Evolutionary conservation across 2,797 vertebrate genomes (phyloP).

Genomic region (Parauchenoglanis punctatus): DNA sequence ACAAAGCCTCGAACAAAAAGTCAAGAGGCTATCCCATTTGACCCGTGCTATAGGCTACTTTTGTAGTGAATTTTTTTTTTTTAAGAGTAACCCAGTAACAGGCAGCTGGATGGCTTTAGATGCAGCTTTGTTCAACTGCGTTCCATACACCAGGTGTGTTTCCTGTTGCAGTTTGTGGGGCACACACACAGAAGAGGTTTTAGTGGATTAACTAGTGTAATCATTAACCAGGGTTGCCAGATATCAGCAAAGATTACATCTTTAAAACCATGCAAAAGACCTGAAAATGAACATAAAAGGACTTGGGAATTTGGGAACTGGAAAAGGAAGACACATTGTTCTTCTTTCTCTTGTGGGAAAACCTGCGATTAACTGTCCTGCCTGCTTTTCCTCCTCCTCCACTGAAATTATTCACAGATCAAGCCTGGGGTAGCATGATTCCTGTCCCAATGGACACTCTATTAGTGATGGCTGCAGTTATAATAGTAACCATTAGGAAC

Average conservation of each 20-base stretch:
- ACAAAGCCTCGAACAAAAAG: background rate
- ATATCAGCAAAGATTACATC: background rate
- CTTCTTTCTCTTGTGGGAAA: background rate
- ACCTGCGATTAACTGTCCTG: background rate
- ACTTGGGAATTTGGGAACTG: background rate
- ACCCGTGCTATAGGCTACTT: background rate
- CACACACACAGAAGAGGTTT: no score
- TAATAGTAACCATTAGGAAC: background rate
- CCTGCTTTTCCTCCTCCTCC: background rate
- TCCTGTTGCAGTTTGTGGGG: no score
- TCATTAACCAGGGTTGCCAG: background rate
- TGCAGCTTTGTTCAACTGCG: background rate
- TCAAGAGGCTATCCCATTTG: background rate
- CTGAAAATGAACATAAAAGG: background rate
- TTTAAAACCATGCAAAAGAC: background rate
- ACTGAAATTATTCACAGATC: background rate
- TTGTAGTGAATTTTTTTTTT: background rate
- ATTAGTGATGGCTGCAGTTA: background rate
- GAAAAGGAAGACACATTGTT: background rate
- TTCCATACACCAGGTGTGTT: no score
- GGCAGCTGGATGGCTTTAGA: background rate
- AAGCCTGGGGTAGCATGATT: background rate
- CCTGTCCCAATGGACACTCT: background rate
- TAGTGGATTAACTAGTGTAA: background rate
- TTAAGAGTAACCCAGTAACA: background rate